Base-by-base conservation (phyloP, 1,140 invertebrate genomes). In the Sitophilus oryzae region DNA sequence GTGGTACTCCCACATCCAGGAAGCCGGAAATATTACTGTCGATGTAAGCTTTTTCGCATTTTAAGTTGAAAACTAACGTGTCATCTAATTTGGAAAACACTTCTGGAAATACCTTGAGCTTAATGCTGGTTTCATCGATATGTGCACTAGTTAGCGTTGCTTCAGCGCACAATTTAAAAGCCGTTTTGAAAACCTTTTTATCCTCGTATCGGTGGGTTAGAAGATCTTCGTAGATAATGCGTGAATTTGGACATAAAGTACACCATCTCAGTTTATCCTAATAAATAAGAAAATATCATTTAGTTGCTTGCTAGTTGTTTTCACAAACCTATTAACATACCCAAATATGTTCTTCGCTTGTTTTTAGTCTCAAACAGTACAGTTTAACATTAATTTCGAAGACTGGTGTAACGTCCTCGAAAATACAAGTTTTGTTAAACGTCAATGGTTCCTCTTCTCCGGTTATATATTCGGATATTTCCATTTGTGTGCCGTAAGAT, bases 151-250 rank as follows among this genome's bases (percentile, higher is more conserved):
- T 60, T 11, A 60, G 22, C 0, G 36, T 47, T 8, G 42, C 30
- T 14, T 56, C 54, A 6, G 53, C 59, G 21, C 53, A 56, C 3
- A 47, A 23, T 6, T 48, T 40, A 30, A 60, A 60, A 5, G 59
- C 56, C 6, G 59, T 16, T n/a, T 41, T 52, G 25, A 50, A 36
- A 8, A 57, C 47, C 1, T 4, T 21, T 35, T 52, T 45, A 23
- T 56, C 49, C 41, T 57, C 11, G 16, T 42, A 37, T 18, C 57
- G 36, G 1, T 22, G 6, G 6, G 49, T 57, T 10, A 56, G 34
- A 11, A 44, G 36, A 22, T 60, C 40, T 38, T 60, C 46, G 22
- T 53, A 60, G 14, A 52, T 52, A 8, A 60, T 57, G 10, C 21
- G 18, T n/a, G 36, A 46, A 4, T 11, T 53, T 15, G 59, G 41